Percentiles rank a stretch among this genome's conserved stretches.
These are phyloP conservation scores for Achatina immaculata DNA, from an alignment of 1,140 invertebrate genomes.

Conservation along the genomic window DNA sequence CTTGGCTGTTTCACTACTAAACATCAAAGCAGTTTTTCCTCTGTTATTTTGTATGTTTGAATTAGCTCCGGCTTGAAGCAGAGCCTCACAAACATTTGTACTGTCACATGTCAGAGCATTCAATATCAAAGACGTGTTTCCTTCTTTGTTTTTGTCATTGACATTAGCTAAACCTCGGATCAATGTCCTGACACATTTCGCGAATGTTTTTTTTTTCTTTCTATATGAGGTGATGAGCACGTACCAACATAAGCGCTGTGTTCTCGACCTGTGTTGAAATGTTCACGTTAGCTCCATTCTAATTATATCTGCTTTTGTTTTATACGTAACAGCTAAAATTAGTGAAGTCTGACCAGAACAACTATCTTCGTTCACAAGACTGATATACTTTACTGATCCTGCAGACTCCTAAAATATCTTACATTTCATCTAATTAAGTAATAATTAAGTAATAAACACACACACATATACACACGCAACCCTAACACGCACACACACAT, in stretches of 20 bases:
- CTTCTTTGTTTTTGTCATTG: neutral
- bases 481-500: too few species aligned
- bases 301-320: neutral
- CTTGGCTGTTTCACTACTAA: neutral
- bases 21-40: neutral
- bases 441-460: too few species aligned
- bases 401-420: too few species aligned
- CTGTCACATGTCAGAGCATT: neutral
- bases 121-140: neutral
- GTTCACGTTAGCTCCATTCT: neutral
- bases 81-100: neutral
- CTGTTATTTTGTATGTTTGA: too few species aligned
- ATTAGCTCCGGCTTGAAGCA: too few species aligned
- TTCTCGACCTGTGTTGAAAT: neutral
- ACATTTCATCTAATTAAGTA: too few species aligned
- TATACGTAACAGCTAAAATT: too few species aligned
- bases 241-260: too few species aligned
- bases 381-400: too few species aligned
- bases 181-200: neutral
- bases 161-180: neutral
- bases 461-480: too few species aligned
- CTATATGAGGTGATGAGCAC: too few species aligned
- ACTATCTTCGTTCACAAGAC: neutral
- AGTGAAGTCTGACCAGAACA: neutral
- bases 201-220: neutral